A percentile compares a stretch with the other conserved stretches of the same genome.
phyloP scores from a whole-genome alignment of 2,113 vertebrate species.

The Microcebus murinus region DNA sequence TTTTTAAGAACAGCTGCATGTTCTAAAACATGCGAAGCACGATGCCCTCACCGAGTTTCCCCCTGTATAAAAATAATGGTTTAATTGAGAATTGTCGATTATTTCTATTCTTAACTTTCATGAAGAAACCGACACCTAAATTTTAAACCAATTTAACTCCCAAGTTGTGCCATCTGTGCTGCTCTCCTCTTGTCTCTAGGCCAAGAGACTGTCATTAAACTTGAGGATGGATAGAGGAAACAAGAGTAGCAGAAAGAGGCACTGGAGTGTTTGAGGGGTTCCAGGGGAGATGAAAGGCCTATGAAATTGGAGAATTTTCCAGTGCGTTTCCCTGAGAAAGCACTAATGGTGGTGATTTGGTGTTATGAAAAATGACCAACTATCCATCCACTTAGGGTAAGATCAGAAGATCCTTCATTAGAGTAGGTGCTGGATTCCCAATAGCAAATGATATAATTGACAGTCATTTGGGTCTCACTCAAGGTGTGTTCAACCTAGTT shows the following conservation, averaged over 20 bases:
- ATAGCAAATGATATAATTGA: constrained; percentile 55
- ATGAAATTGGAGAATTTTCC: constrained; percentile 2
- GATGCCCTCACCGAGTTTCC: neutral
- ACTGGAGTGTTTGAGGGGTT: too few relatives aligned
- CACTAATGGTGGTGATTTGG: constrained; percentile 47
- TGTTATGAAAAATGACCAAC: constrained; percentile 42
- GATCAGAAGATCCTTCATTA: constrained; percentile 63
- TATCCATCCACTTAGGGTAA: neutral
- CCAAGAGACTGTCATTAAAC: constrained; percentile 62
- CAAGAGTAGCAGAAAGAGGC: neutral
- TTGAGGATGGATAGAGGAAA: constrained; percentile 16
- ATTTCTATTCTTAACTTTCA: constrained; percentile 53
- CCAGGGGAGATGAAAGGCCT: constrained; percentile 27
- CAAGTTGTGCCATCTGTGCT: neutral
- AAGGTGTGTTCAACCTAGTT: neutral
- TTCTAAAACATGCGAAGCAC: neutral
- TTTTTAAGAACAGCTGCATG: neutral
- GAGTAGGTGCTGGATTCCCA: neutral
- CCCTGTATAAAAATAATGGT: constrained; percentile 30
- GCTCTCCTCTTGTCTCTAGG: constrained; percentile 21
- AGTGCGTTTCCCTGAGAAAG: constrained; percentile 28
- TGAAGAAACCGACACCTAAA: constrained; percentile 63
- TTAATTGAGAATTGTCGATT: constrained; percentile 53
- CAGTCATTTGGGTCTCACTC: neutral
- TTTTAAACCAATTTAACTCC: constrained; percentile 68